phyloP scores from a whole-genome alignment of 2,113 vertebrate genomes.

The Nestor notabilis region DNA sequence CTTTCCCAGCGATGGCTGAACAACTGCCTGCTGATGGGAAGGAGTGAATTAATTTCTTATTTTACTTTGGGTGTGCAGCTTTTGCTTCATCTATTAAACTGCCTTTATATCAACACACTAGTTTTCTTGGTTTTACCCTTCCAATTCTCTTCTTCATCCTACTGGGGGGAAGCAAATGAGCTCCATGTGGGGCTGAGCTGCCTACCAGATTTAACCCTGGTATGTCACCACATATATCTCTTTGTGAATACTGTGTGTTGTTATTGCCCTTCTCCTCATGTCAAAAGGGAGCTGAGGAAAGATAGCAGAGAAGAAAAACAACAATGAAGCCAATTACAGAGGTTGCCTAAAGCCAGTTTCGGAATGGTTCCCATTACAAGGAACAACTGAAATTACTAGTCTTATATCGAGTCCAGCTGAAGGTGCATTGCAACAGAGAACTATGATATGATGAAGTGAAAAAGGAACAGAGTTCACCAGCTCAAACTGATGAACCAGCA shows the following conservation, averaged over 20 bases:
- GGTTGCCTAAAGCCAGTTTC: background rate
- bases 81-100: background rate
- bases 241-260: background rate
- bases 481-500: background rate
- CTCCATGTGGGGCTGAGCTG: background rate
- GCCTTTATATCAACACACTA: background rate
- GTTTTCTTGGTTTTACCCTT: background rate
- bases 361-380: background rate
- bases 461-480: background rate
- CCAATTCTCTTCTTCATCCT: background rate
- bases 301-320: background rate
- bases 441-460: background rate
- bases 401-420: background rate
- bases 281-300: background rate
- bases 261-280: background rate
- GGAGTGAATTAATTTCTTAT: background rate
- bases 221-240: background rate
- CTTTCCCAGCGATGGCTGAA: background rate
- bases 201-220: background rate
- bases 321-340: background rate
- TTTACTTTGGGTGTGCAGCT: background rate
- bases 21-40: background rate
- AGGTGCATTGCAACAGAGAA: background rate
- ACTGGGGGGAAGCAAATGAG: accelerated
- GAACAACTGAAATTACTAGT: background rate